Evolutionary conservation across 1,140 invertebrate genomes (phyloP).

Genomic region (Harlomillsia oculata): DNA sequence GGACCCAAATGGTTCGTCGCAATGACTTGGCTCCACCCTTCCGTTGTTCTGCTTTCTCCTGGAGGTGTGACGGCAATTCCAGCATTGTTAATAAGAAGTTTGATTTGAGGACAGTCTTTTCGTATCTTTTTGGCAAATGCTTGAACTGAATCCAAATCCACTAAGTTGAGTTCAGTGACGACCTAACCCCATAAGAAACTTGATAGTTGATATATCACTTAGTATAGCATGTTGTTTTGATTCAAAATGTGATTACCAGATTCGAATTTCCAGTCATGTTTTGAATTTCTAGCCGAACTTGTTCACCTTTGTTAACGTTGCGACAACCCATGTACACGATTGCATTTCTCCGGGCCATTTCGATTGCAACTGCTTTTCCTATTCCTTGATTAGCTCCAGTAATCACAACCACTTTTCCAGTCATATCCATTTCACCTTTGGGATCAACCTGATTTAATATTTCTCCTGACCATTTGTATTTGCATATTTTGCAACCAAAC

Average conservation of each 20-base stretch:
- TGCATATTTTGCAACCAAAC: too few species aligned
- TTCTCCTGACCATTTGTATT: too few species aligned
- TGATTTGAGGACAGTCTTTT: slow-evolving; percentile 1
- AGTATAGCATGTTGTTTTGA: background rate
- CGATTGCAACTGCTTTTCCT: background rate
- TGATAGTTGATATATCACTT: background rate
- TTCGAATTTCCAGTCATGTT: background rate
- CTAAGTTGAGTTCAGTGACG: background rate
- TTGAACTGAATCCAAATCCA: background rate
- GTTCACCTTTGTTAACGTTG: background rate
- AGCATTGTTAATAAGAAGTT: slow-evolving; percentile 11
- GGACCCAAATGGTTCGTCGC: slow-evolving; percentile 40
- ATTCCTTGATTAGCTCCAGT: slow-evolving; percentile 7
- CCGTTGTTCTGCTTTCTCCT: background rate
- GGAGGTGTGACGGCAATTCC: background rate
- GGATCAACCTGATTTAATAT: too few species aligned
- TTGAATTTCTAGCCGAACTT: slow-evolving; percentile 1
- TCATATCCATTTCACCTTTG: background rate
- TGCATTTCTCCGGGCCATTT: slow-evolving; percentile 4
- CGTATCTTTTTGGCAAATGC: background rate
- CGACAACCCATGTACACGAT: slow-evolving; percentile 1
- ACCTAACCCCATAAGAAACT: background rate
- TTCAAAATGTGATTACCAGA: background rate
- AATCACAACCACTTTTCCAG: slow-evolving; percentile 5
- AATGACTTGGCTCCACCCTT: background rate